Percentiles rank a stretch among this genome's conserved stretches.
phyloP scores from a whole-genome alignment of 2,113 vertebrate species.

The Furnarius figulus region DNA sequence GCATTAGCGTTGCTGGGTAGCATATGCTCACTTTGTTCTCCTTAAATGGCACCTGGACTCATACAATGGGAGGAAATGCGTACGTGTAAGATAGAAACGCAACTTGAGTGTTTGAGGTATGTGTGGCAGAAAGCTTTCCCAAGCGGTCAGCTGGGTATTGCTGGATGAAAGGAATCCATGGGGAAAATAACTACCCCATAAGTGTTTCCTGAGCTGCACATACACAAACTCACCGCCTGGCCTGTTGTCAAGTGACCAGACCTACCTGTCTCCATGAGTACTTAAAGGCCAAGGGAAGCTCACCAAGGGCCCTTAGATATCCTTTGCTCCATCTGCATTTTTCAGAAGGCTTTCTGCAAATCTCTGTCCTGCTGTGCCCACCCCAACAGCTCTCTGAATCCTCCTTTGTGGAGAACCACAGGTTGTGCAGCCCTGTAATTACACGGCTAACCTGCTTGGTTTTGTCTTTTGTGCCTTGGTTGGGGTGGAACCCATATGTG shows the following conservation, averaged over 20 bases:
- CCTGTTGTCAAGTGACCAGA: not conserved
- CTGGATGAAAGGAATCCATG: not conserved
- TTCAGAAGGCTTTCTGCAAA: not conserved
- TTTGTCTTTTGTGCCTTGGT: not conserved
- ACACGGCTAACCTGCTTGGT: rapidly evolving
- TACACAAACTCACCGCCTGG: not conserved
- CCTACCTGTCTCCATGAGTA: rapidly evolving
- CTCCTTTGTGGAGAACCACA: not conserved
- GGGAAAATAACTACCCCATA: not conserved
- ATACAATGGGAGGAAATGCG: conserved; percentile 31
- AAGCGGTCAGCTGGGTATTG: not conserved
- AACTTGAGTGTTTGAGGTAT: not conserved
- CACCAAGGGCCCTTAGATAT: not conserved
- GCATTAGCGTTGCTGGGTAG: not conserved
- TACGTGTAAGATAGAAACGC: not conserved
- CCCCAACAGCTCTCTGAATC: not conserved
- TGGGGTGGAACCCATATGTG: not conserved
- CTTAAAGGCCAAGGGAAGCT: not conserved
- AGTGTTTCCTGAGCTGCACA: not conserved
- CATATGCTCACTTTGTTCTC: not conserved
- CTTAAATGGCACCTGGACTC: not conserved
- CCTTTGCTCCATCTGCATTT: not conserved
- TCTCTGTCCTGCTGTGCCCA: not conserved
- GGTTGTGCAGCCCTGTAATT: not conserved
- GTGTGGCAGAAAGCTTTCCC: not conserved